These are phyloP conservation scores for Spodoptera litura DNA, from an alignment of 1,140 invertebrate genomes.

Conservation along the genomic window DNA sequence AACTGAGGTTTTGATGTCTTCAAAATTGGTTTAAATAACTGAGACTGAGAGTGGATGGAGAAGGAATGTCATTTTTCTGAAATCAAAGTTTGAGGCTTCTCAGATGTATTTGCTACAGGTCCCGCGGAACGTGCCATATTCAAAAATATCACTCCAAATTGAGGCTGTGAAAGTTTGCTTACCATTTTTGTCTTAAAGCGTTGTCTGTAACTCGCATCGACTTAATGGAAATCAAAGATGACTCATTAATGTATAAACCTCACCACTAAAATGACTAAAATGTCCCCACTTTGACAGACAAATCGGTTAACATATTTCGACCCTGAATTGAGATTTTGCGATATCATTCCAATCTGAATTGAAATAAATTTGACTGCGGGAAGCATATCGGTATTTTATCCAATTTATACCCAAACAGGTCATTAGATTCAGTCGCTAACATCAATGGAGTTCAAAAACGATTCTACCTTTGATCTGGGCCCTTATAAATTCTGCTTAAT, in stretches of 20 bases:
- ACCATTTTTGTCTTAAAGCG: neutral
- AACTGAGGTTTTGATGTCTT: neutral
- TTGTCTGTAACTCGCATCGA: neutral
- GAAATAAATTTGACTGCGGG: constrained; percentile 15
- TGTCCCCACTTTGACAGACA: constrained; percentile 2
- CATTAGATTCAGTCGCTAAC: constrained; percentile 38
- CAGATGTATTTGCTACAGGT: no score
- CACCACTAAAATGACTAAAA: constrained; percentile 10
- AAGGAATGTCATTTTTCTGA: no score
- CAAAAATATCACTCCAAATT: no score
- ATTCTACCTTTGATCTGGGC: constrained; percentile 44
- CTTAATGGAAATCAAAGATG: constrained; percentile 1
- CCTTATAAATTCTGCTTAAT: constrained; percentile 48
- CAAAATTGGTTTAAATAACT: no score
- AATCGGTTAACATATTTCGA: constrained; percentile 34
- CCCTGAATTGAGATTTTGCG: constrained; percentile 18
- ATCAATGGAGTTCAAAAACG: constrained; percentile 33
- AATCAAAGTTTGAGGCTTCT: no score
- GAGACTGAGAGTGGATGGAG: no score
- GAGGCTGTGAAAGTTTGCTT: neutral
- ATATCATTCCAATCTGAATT: constrained; percentile 11
- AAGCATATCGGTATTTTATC: constrained; percentile 33
- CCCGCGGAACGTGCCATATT: no score
- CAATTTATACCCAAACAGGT: constrained; percentile 38
- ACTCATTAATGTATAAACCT: constrained; percentile 5